Percentiles rank a stretch among this genome's conserved stretches.
Conservation (phyloP, 2,888 invertebrate genomes). For the Lypha dubia region DNA sequence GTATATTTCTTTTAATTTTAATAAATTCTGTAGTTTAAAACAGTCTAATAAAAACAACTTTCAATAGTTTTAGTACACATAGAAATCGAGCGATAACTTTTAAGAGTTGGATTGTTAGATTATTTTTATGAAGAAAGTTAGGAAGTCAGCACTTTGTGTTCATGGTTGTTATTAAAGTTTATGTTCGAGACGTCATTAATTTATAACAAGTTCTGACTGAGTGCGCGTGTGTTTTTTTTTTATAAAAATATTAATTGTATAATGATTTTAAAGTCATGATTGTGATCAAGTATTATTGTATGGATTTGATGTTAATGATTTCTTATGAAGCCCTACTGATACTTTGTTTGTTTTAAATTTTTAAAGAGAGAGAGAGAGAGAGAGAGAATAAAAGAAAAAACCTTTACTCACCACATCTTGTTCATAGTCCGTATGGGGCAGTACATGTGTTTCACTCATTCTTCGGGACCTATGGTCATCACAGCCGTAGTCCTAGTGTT, state of each 20-base stretch:
- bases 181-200: too few species aligned
- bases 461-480: slow-evolving; percentile 83
- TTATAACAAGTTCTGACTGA: too few species aligned
- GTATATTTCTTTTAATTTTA: slow-evolving; percentile 33
- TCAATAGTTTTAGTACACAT: background rate
- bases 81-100: background rate
- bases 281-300: background rate
- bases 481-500: slow-evolving; percentile 83
- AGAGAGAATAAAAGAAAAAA: slow-evolving; percentile 40
- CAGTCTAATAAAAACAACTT: background rate
- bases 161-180: too few species aligned
- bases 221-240: background rate
- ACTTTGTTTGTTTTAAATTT: background rate
- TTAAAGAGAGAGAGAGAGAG: slow-evolving; percentile 5
- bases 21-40: background rate
- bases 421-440: slow-evolving; percentile 82
- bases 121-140: too few species aligned
- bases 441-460: slow-evolving; percentile 83
- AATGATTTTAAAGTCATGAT: background rate
- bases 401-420: slow-evolving; percentile 83
- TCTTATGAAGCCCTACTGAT: background rate
- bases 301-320: background rate
- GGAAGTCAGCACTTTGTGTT: too few species aligned
- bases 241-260: background rate
- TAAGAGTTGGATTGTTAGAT: background rate